Evolutionary conservation across 2,888 invertebrate genomes (phyloP).

Genomic region (Smittia sp.): DNA sequence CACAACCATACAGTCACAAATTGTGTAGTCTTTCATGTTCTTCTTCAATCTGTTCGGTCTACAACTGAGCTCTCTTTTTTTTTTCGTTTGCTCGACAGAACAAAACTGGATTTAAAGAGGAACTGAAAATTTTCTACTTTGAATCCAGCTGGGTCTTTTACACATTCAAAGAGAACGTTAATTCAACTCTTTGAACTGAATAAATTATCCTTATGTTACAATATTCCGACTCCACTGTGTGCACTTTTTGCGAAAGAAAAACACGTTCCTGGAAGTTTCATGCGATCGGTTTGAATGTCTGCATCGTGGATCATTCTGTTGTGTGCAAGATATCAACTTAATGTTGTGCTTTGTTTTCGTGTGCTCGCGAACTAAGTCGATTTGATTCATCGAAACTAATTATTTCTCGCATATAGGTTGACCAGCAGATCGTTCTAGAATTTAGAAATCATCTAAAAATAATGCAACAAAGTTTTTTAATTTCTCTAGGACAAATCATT

Average conservation of each 20-base stretch:
- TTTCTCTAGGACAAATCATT: too few species aligned
- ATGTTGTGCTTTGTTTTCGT: conserved; percentile 18
- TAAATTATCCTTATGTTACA: too few species aligned
- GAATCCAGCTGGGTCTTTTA: conserved; percentile 27
- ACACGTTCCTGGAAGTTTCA: background rate
- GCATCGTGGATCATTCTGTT: background rate
- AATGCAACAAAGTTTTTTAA: too few species aligned
- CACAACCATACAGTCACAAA: background rate
- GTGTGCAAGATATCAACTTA: background rate
- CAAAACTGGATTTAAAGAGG: conserved; percentile 36
- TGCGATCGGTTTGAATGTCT: background rate
- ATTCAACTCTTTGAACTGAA: background rate
- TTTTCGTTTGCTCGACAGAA: background rate
- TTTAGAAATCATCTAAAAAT: too few species aligned
- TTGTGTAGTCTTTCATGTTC: background rate
- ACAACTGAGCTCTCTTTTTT: background rate
- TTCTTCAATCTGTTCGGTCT: background rate
- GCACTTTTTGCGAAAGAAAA: too few species aligned
- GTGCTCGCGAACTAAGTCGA: background rate
- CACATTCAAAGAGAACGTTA: too few species aligned
- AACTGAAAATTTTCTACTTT: conserved; percentile 32
- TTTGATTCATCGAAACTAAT: conserved; percentile 18
- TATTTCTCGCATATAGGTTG: background rate
- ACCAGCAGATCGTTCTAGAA: too few species aligned
- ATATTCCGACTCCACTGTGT: too few species aligned